A percentile compares a stretch with the other conserved stretches of the same genome.
Evolutionary conservation across 1,140 invertebrate species (phyloP).

Genomic region (Coboldia fuscipes): DNA sequence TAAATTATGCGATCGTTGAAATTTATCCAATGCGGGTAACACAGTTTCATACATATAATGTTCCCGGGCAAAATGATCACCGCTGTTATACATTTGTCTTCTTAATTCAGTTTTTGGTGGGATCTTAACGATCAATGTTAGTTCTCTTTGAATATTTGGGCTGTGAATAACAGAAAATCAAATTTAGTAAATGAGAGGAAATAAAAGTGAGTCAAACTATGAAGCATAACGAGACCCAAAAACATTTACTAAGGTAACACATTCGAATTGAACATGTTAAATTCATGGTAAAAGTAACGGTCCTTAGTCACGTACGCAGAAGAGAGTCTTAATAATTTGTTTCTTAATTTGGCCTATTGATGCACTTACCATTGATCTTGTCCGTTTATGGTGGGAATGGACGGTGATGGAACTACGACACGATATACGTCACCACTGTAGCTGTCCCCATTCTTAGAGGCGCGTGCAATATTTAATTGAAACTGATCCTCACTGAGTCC

Average conservation of each 20-base stretch:
- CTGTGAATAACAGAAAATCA: background rate
- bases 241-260: too few relatives aligned
- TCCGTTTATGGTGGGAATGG: too few relatives aligned
- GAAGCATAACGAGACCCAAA: too few relatives aligned
- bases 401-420: too few relatives aligned
- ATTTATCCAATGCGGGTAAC: slow-evolving; percentile 1
- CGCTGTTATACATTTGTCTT: background rate
- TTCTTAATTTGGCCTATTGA: too few relatives aligned
- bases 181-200: background rate
- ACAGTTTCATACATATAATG: slow-evolving; percentile 1
- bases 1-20: background rate
- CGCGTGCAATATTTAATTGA: background rate
- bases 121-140: background rate
- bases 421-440: slow-evolving; percentile 1
- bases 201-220: background rate
- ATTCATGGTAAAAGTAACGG: too few relatives aligned
- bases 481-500: too few relatives aligned
- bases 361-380: too few relatives aligned
- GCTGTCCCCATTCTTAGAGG: slow-evolving; percentile 1
- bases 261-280: too few relatives aligned
- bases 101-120: background rate
- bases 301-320: too few relatives aligned
- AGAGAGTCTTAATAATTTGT: too few relatives aligned
- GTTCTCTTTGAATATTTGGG: background rate
- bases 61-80: background rate